phyloP scores from a whole-genome alignment of 2,888 invertebrate species.

The Scrobipalpa atriplicella region DNA sequence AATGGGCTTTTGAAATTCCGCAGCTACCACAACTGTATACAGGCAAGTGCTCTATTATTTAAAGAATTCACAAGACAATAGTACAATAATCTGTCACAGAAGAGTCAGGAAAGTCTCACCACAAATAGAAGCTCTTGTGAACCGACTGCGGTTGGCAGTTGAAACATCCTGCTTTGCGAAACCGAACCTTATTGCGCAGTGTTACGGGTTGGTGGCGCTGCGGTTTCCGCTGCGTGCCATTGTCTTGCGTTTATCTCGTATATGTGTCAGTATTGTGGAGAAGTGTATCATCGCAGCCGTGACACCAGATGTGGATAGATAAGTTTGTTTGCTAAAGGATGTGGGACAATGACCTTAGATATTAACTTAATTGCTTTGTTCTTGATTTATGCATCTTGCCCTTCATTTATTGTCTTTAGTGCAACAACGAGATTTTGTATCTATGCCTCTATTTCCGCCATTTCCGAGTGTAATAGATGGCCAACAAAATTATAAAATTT shows the following conservation, averaged over 20 bases:
- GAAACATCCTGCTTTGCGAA: constrained; percentile 36
- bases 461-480: no score
- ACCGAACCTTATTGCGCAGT: constrained; percentile 36
- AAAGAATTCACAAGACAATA: background rate
- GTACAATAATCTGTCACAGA: constrained; percentile 10
- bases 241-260: constrained; percentile 62
- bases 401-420: background rate
- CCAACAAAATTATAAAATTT: no score
- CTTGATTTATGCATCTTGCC: background rate
- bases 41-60: constrained; percentile 21
- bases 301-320: constrained; percentile 11
- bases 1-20: background rate
- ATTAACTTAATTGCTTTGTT: background rate
- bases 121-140: background rate
- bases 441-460: background rate
- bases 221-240: constrained; percentile 64
- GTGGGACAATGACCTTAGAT: constrained; percentile 20
- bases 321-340: background rate
- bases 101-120: constrained; percentile 14
- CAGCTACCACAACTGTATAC: constrained; percentile 14
- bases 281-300: constrained; percentile 15
- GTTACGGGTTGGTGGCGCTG: constrained; percentile 43
- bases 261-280: constrained; percentile 62
- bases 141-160: constrained; percentile 45
- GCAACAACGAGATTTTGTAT: background rate